A percentile compares a stretch with the other conserved stretches of the same genome.
Evolutionary conservation across 2,113 vertebrate genomes (phyloP).

Genomic region (Nipponia nippon): DNA sequence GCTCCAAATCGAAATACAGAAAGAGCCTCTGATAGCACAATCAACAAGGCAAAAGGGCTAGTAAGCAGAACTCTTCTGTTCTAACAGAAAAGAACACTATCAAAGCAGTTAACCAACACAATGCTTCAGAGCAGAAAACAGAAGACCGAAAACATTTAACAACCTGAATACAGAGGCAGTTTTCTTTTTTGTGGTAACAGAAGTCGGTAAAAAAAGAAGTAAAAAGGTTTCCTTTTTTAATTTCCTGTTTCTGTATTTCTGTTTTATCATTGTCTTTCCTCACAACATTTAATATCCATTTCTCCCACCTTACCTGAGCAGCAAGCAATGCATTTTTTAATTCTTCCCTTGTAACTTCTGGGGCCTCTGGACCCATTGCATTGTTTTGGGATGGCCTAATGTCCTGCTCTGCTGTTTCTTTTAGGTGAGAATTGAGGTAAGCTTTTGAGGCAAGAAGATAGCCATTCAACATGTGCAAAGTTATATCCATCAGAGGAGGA

Average conservation of each 20-base stretch:
- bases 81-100: neutral
- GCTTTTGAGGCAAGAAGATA: conserved; percentile 96
- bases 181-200: neutral
- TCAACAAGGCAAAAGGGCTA: neutral
- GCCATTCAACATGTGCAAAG: conserved; percentile 94
- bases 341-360: conserved; percentile 96
- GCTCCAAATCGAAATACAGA: neutral
- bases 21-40: neutral
- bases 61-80: neutral
- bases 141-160: neutral
- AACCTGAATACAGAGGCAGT: neutral
- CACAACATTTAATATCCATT: neutral
- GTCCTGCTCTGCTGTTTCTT: conserved; percentile 94
- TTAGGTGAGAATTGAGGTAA: conserved; percentile 91
- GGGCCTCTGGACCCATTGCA: conserved; percentile 83
- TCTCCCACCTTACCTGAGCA: conserved; percentile 83
- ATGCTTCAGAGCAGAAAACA: neutral
- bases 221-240: neutral
- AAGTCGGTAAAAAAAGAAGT: neutral
- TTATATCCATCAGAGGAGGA: conserved; percentile 95
- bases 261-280: neutral
- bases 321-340: conserved; percentile 94
- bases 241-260: neutral
- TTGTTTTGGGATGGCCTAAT: conserved; percentile 84
- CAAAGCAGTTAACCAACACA: neutral